Conservation (phyloP, 2,888 invertebrate genomes). For the Apamea epomidion region DNA sequence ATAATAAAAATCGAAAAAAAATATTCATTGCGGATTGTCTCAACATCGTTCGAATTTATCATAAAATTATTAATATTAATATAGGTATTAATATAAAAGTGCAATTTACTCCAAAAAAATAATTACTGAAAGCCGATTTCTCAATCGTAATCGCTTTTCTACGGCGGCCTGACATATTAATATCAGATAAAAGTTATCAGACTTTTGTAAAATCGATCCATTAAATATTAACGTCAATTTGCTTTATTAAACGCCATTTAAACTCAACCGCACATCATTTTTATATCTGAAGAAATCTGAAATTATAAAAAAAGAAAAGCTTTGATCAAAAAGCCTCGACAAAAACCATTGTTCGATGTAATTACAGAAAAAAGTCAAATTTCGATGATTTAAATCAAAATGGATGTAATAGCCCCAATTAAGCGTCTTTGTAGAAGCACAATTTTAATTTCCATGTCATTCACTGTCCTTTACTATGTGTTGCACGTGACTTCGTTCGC, state of each 20-base stretch:
- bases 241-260: neutral
- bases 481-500: neutral
- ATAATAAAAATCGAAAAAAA: neutral
- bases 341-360: constrained; percentile 47
- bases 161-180: neutral
- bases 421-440: constrained; percentile 24
- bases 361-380: constrained; percentile 48
- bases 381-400: constrained; percentile 43
- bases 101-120: neutral
- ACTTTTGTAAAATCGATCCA: neutral
- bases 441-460: constrained; percentile 21
- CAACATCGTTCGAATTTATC: neutral
- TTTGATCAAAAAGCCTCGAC: constrained; percentile 22
- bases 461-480: neutral
- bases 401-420: constrained; percentile 45
- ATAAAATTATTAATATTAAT: neutral
- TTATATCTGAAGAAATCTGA: neutral
- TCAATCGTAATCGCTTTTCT: neutral
- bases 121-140: neutral
- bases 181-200: neutral
- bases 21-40: too few relatives aligned
- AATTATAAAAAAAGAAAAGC: neutral
- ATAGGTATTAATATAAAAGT: neutral
- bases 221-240: neutral
- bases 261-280: neutral